Conservation (phyloP, 1,140 invertebrate genomes). For the Pseudomyrmex pallidus region DNA sequence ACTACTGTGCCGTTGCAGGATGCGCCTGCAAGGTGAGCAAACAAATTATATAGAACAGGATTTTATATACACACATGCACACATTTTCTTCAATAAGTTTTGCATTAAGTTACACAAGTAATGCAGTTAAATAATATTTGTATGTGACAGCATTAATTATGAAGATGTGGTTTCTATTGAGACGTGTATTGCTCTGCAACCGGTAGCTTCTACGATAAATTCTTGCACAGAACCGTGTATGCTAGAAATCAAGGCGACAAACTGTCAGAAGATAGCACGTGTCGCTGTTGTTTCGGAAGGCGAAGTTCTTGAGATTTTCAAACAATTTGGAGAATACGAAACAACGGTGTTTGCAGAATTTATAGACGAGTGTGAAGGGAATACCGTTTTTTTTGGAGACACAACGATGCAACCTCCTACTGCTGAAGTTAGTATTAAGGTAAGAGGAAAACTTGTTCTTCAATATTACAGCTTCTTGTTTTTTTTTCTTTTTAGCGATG, state of each 20-base stretch:
- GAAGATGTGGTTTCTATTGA: conserved; percentile 79
- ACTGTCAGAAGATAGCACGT: conserved; percentile 77
- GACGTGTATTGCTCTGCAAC: conserved; percentile 78
- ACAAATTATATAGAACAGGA: neutral
- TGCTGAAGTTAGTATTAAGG: conserved; percentile 83
- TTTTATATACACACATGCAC: neutral
- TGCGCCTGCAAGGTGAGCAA: conserved; percentile 70
- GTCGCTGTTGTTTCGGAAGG: conserved; percentile 82
- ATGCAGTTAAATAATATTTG: neutral
- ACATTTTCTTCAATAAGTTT: neutral
- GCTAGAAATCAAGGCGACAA: conserved; percentile 79
- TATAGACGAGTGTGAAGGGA: conserved; percentile 82
- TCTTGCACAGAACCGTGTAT: conserved; percentile 75
- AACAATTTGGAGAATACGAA: conserved; percentile 83
- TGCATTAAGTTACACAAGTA: neutral
- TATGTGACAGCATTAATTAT: conserved; percentile 70
- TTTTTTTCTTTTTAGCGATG: neutral
- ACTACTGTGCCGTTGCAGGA: conserved; percentile 61
- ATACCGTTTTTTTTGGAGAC: conserved; percentile 80
- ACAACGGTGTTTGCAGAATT: conserved; percentile 81
- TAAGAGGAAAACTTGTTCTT: conserved; percentile 62
- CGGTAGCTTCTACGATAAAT: conserved; percentile 31
- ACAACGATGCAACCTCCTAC: conserved; percentile 76
- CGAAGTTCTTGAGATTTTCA: conserved; percentile 83
- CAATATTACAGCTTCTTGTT: conserved; percentile 10